Base-by-base conservation (phyloP, 2,113 vertebrate species). In the Castor canadensis region DNA sequence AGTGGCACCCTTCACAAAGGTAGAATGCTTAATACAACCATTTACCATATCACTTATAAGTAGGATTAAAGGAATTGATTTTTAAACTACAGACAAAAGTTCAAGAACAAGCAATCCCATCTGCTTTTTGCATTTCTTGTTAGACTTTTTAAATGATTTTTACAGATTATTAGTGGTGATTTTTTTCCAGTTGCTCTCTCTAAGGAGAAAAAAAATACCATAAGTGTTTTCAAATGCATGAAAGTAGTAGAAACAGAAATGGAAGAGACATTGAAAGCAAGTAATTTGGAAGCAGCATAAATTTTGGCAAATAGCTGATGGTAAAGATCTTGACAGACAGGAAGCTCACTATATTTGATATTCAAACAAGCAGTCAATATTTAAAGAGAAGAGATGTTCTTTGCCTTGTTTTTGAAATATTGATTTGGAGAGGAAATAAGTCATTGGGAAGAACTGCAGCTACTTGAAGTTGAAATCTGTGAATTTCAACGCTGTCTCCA, bases 331-430 rank as follows among this genome's bases (percentile, higher is more conserved):
- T 67, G 75, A 93, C 89, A 97, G 93, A 97, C 66, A 93, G 92
- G 96, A 97, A 92, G 32, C 71, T 97, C 88, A 94, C 85, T 95
- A 76, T 92, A 96, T 95, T 96, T 98, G 95, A 96, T 73, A 95
- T 96, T 97, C 94, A 96, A 97, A 96, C 66, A 98, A 87, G 93
- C 93, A 97, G 94, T 95, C 82, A 93, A 93, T 98, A 96, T 97
- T 98, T 98, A 97, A 97, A 95, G 89, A 76, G 60, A 97, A 92
- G 54, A 69, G 43, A 83, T 52, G 11, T 72, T 85, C 2, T 81
- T 96, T 90, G 94, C 89, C 92, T 89, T 93, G 69, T 93, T 97
- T 98, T 96, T 95, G 95, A 97, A 98, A 97, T 94, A 97, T 7
- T 95, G 91, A 98, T 98, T 97, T 97, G 76, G 81, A n/a, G 83